A percentile compares a stretch with the other conserved stretches of the same genome.
Conservation (phyloP, 1,140 invertebrate species). For the Rhagoletis pomonella region DNA sequence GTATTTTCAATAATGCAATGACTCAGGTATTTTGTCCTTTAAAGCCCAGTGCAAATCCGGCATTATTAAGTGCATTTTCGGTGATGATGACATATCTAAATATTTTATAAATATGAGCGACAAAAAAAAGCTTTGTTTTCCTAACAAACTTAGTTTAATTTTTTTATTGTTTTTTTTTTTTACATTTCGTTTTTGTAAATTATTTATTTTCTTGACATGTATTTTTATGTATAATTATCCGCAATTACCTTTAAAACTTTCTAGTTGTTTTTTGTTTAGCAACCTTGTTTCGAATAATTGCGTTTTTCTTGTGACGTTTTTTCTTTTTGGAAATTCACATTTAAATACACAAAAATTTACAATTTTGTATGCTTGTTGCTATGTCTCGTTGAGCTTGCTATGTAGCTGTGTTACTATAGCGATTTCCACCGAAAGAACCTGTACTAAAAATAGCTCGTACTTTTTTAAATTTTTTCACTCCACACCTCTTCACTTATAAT, state of each 20-base stretch:
- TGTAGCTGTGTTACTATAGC: neutral
- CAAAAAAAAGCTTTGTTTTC: too few relatives aligned
- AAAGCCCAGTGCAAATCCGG: too few relatives aligned
- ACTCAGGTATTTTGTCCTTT: too few relatives aligned
- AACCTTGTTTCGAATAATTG: neutral
- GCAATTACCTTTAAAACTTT: constrained; percentile 19
- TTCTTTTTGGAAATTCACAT: neutral
- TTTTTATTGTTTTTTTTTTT: neutral
- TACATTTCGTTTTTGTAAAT: neutral
- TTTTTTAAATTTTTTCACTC: neutral
- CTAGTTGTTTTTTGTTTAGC: neutral
- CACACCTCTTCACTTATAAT: neutral
- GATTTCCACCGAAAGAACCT: neutral
- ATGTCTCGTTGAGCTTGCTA: neutral
- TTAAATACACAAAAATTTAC: neutral
- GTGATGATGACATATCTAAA: too few relatives aligned
- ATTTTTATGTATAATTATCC: neutral
- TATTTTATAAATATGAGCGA: too few relatives aligned
- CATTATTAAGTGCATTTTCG: too few relatives aligned
- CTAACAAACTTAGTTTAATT: neutral
- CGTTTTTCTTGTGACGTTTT: neutral
- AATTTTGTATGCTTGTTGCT: neutral
- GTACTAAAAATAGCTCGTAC: neutral
- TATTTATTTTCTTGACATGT: neutral
- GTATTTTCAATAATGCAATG: too few relatives aligned